These are phyloP conservation scores for Bradypus variegatus DNA, from an alignment of 2,797 vertebrate species.

Conservation along the genomic window DNA sequence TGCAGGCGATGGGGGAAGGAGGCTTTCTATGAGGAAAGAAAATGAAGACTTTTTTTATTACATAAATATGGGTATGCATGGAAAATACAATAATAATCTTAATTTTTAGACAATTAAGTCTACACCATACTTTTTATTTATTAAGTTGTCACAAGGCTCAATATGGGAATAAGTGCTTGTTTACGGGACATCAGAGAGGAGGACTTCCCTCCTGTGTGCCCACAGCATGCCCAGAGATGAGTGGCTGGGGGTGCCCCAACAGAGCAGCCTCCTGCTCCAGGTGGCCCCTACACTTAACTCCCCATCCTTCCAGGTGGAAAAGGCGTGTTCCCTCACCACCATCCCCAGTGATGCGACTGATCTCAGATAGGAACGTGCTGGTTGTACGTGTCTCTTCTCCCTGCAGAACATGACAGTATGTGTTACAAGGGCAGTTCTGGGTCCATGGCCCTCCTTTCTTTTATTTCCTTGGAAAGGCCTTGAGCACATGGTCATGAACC, in stretches of 20 bases:
- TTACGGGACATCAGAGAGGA: accelerated
- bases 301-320: accelerated
- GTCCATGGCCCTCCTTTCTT: not conserved
- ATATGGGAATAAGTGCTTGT: accelerated
- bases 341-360: accelerated
- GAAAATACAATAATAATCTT: not conserved
- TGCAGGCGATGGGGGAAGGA: no score
- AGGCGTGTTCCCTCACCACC: no score
- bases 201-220: accelerated
- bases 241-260: accelerated
- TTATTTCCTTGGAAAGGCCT: accelerated
- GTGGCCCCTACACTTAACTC: accelerated
- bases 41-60: not conserved
- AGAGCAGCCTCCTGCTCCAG: accelerated
- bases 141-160: not conserved
- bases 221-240: accelerated
- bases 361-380: accelerated
- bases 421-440: accelerated
- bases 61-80: not conserved
- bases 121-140: not conserved
- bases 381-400: not conserved
- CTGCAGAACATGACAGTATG: accelerated
- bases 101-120: not conserved
- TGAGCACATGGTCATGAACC: not conserved
- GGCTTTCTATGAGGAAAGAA: not conserved